These are phyloP conservation scores for Leuciscus idus DNA, from an alignment of 2,113 vertebrate genomes.

Conservation along the genomic window DNA sequence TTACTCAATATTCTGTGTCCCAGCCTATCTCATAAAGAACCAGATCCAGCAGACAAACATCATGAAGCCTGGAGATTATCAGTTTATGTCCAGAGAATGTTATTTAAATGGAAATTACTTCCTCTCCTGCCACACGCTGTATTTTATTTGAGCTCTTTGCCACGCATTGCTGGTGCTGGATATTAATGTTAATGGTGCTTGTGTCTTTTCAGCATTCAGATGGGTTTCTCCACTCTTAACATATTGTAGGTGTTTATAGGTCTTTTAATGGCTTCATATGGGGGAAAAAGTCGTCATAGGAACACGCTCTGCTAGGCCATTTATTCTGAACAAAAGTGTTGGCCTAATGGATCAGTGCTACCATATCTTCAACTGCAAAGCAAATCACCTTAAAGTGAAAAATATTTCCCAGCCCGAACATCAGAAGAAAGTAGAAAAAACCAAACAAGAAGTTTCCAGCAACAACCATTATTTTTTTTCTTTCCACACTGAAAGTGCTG, in stretches of 20 bases:
- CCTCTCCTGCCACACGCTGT: neutral
- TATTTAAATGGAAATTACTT: constrained; percentile 80
- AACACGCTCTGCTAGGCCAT: neutral
- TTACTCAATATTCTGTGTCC: constrained; percentile 16
- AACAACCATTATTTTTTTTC: too few relatives aligned
- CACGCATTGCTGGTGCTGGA: neutral
- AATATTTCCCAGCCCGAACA: neutral
- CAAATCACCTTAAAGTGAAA: neutral
- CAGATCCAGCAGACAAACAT: constrained; percentile 52
- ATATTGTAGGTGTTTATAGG: constrained; percentile 13
- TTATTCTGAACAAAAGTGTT: constrained; percentile 4
- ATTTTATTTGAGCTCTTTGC: constrained; percentile 3
- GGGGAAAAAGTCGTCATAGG: neutral
- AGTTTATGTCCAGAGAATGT: constrained; percentile 66
- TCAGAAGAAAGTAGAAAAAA: neutral
- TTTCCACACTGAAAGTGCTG: too few relatives aligned
- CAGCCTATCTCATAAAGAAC: constrained; percentile 18
- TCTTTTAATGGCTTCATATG: constrained; percentile 16
- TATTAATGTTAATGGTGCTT: constrained; percentile 29
- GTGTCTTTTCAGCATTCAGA: constrained; percentile 4
- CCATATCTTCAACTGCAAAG: neutral
- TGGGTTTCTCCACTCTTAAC: constrained; percentile 12
- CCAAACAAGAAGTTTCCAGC: neutral
- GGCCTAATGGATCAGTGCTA: constrained; percentile 15
- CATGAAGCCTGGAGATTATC: constrained; percentile 47